Conservation (phyloP, 2,888 invertebrate species). For the Andrena haemorrhoa region DNA sequence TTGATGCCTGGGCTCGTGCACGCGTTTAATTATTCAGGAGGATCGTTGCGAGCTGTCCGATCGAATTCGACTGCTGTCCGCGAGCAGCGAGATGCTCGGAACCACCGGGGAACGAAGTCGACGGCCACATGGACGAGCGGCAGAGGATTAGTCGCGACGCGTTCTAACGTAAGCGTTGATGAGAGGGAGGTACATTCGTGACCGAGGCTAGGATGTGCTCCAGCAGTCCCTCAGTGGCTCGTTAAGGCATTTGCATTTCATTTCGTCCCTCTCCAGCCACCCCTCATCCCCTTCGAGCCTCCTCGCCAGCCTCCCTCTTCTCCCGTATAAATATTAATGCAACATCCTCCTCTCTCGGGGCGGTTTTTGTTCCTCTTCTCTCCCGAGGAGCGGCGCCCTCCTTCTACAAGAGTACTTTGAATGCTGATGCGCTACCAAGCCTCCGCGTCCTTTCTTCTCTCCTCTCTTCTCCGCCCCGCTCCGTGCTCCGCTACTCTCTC, state of each 20-base stretch:
- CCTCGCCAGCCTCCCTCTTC: constrained; percentile 75
- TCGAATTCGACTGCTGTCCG: not conserved
- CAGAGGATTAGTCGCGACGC: constrained; percentile 57
- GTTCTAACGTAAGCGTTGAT: constrained; percentile 80
- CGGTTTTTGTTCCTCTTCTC: constrained; percentile 83
- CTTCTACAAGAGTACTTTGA: constrained; percentile 82
- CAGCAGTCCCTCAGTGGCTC: constrained; percentile 84
- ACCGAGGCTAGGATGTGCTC: constrained; percentile 80
- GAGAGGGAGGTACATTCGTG: constrained; percentile 81
- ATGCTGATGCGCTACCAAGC: constrained; percentile 83
- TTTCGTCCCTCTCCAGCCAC: constrained; percentile 75
- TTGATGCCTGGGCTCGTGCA: not conserved
- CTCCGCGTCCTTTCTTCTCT: constrained; percentile 48
- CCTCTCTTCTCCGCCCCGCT: constrained; percentile 13
- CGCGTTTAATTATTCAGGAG: constrained; percentile 1
- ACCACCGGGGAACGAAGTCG: constrained; percentile 21
- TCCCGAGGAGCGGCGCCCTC: constrained; percentile 72
- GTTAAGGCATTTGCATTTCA: constrained; percentile 85
- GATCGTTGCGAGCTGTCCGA: not conserved
- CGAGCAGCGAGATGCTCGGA: not conserved
- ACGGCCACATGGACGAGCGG: constrained; percentile 22
- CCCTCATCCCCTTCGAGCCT: constrained; percentile 57
- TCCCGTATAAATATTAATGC: constrained; percentile 85
- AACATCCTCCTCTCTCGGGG: constrained; percentile 84
- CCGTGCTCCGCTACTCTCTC: constrained; percentile 33